phyloP scores from a whole-genome alignment of 2,888 invertebrate genomes.

The Meta bourneti region DNA sequence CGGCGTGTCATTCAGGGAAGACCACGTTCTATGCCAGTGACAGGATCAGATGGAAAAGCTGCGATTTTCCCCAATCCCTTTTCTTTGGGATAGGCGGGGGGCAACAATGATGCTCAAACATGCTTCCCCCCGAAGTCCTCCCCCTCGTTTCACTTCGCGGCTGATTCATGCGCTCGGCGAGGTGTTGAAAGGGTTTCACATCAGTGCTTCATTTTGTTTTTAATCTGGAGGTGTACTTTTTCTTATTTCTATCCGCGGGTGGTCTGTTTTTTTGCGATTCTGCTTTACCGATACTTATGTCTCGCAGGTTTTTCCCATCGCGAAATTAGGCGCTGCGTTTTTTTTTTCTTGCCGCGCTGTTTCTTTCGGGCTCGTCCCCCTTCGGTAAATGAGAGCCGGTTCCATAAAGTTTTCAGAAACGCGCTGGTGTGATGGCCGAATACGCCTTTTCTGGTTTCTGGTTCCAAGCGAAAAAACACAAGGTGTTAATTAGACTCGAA shows the following conservation, averaged over 20 bases:
- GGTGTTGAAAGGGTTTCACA: constrained; percentile 75
- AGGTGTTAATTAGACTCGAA: background rate
- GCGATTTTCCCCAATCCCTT: constrained; percentile 68
- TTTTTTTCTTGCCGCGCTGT: background rate
- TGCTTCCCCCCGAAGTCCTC: constrained; percentile 44
- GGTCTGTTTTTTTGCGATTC: constrained; percentile 43
- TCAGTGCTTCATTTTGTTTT: constrained; percentile 65
- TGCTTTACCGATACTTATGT: constrained; percentile 7
- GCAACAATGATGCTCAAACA: constrained; percentile 56
- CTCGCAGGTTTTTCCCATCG: constrained; percentile 39
- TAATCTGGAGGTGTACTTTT: constrained; percentile 35
- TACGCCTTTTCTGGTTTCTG: background rate
- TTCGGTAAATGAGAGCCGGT: background rate
- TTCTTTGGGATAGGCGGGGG: constrained; percentile 41
- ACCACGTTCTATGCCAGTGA: constrained; percentile 74
- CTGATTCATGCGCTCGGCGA: constrained; percentile 66
- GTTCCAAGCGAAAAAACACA: background rate
- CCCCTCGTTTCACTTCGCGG: constrained; percentile 57
- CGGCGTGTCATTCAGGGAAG: constrained; percentile 75
- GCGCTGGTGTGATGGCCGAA: background rate
- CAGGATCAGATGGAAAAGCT: constrained; percentile 74
- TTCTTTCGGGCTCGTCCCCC: constrained; percentile 3
- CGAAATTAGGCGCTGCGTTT: constrained; percentile 57
- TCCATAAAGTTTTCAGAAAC: background rate
- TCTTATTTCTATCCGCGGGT: constrained; percentile 47